A percentile compares a stretch with the other conserved stretches of the same genome.
phyloP scores from a whole-genome alignment of 64 coral and sea anemone species.

The Pachyseris speciosa region DNA sequence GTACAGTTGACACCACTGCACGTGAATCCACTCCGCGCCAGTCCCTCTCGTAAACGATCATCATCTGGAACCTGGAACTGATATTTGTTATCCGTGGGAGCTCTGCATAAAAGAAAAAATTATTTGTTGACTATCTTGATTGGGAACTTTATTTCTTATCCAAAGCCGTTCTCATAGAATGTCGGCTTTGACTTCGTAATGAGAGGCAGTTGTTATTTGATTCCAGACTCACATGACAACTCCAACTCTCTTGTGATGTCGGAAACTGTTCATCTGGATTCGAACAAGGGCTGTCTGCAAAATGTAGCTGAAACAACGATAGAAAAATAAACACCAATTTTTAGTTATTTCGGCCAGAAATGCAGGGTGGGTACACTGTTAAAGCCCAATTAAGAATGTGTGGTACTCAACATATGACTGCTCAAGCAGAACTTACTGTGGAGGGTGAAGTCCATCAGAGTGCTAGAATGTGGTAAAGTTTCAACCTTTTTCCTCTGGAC shows the following conservation, averaged over 20 bases:
- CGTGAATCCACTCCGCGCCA: constrained; percentile 74
- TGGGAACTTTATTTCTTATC: background rate
- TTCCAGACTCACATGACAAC: constrained; percentile 45
- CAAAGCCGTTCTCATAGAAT: too few species aligned
- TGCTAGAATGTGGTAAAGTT: too few species aligned
- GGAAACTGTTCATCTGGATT: constrained; percentile 40
- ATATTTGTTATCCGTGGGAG: constrained; percentile 18
- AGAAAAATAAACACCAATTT: background rate
- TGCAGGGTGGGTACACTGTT: too few species aligned
- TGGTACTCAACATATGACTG: too few species aligned
- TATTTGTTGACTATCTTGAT: background rate
- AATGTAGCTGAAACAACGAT: constrained; percentile 2
- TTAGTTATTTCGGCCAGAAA: background rate
- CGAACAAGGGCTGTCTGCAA: constrained; percentile 52
- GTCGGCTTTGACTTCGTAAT: too few species aligned
- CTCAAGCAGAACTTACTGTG: too few species aligned
- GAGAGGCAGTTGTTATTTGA: too few species aligned
- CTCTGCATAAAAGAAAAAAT: background rate
- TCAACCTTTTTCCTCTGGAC: too few species aligned
- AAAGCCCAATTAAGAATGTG: too few species aligned
- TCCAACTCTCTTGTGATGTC: constrained; percentile 15
- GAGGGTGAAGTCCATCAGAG: too few species aligned
- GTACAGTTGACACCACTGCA: constrained; percentile 48
- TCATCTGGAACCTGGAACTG: constrained; percentile 43
- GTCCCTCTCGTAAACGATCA: constrained; percentile 52